Evolutionary conservation across 2,888 invertebrate genomes (phyloP).

Genomic region (Syritta pipiens): DNA sequence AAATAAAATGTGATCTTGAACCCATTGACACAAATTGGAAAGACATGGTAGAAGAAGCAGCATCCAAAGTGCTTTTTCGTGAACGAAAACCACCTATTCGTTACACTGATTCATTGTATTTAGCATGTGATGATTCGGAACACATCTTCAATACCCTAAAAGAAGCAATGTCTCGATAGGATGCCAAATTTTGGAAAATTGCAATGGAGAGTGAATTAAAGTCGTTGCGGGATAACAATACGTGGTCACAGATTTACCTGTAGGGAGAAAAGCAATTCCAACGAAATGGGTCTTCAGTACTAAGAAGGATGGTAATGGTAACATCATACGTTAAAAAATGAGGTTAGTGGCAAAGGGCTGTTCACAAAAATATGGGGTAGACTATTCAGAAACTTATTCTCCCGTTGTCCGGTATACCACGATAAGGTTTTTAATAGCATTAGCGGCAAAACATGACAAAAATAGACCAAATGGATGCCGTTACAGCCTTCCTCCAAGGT

Average conservation of each 20-base stretch:
- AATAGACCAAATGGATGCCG: slow-evolving; percentile 42
- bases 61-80: too few species aligned
- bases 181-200: slow-evolving; percentile 1
- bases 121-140: too few species aligned
- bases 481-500: slow-evolving; percentile 45
- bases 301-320: neutral
- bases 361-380: slow-evolving; percentile 11
- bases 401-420: slow-evolving; percentile 16
- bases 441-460: slow-evolving; percentile 49
- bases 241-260: neutral
- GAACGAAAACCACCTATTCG: too few species aligned
- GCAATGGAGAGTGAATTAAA: neutral
- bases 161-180: slow-evolving; percentile 18
- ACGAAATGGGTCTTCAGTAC: slow-evolving; percentile 33
- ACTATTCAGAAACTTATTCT: slow-evolving; percentile 30
- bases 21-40: too few species aligned
- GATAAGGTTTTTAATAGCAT: slow-evolving; percentile 13
- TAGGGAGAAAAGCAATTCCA: slow-evolving; percentile 43
- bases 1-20: slow-evolving; percentile 5
- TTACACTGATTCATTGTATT: slow-evolving; percentile 19
- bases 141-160: too few species aligned
- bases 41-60: too few species aligned
- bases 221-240: neutral
- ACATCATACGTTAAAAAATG: neutral
- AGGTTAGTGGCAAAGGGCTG: neutral